Evolutionary conservation across 2,888 invertebrate species (phyloP).

Genomic region (Oligia fasciuncula): DNA sequence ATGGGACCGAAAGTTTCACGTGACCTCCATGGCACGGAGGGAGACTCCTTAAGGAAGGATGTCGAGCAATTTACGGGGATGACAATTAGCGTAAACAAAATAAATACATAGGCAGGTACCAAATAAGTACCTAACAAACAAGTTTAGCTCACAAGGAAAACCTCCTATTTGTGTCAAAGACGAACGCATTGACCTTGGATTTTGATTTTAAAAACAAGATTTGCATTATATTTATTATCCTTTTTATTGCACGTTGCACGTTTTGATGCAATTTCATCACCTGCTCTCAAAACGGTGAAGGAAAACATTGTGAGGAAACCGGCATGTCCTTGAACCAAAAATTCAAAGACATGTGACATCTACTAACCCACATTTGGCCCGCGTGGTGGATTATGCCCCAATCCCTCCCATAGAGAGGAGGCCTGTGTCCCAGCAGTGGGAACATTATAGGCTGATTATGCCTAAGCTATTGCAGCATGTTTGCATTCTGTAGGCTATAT

Average conservation of each 20-base stretch:
- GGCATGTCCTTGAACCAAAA: too few relatives aligned
- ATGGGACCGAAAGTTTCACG: background rate
- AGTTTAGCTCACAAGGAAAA: conserved; percentile 45
- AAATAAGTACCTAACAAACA: conserved; percentile 7
- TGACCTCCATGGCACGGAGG: background rate
- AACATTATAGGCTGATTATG: background rate
- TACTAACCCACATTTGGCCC: background rate
- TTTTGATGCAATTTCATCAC: background rate
- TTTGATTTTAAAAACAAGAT: conserved; percentile 4
- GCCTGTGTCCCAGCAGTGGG: background rate
- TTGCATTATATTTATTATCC: background rate
- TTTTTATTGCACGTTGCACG: background rate
- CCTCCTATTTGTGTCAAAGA: conserved; percentile 46
- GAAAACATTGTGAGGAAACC: too few relatives aligned
- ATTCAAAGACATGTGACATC: too few relatives aligned
- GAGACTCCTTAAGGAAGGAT: too few relatives aligned
- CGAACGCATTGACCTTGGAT: conserved; percentile 16
- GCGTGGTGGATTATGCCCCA: background rate
- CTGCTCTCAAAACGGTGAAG: too few relatives aligned
- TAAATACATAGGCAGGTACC: background rate
- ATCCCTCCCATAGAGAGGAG: background rate
- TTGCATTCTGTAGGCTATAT: background rate
- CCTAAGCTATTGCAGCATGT: background rate
- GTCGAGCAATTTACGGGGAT: too few relatives aligned
- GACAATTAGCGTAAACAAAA: background rate